Evolutionary conservation across 2,797 vertebrate species (phyloP).

Genomic region (Ptychadena robeensis): DNA sequence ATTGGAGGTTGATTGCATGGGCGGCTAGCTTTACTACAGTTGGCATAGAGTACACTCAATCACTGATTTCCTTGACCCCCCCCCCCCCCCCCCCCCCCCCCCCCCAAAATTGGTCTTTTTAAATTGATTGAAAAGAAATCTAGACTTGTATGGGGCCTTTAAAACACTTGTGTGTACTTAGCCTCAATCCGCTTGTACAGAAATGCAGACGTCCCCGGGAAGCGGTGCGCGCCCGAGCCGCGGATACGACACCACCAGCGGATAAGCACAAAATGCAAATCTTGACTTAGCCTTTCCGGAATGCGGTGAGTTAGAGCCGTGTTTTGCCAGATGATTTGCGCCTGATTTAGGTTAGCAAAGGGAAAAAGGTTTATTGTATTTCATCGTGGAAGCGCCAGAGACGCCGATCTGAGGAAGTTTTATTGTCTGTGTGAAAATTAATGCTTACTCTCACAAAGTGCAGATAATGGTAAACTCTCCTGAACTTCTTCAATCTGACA

Average conservation of each 20-base stretch:
- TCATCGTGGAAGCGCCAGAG: slow-evolving; percentile 45
- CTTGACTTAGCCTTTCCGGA: slow-evolving; percentile 55
- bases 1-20: too few species aligned
- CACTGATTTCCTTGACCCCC: too few species aligned
- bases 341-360: slow-evolving; percentile 58
- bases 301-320: slow-evolving; percentile 51
- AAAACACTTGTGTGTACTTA: not conserved
- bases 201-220: not conserved
- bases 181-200: not conserved
- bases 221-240: not conserved
- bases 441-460: slow-evolving; percentile 61
- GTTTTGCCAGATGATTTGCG: slow-evolving; percentile 60
- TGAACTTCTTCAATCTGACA: slow-evolving; percentile 61
- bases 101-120: too few species aligned
- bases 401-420: slow-evolving; percentile 47
- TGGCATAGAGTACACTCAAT: too few species aligned
- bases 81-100: too few species aligned
- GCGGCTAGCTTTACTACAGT: too few species aligned
- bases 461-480: slow-evolving; percentile 59
- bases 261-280: slow-evolving; percentile 52
- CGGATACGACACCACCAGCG: slow-evolving; percentile 5
- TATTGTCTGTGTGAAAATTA: slow-evolving; percentile 56
- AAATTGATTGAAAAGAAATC: too few species aligned
- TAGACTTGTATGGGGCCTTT: too few species aligned
- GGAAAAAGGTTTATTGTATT: slow-evolving; percentile 62